Evolutionary conservation across 1,140 invertebrate species (phyloP), one percentile per base, ranked within the genome.

Genomic region (Akabosia matsudoensis): DNA sequence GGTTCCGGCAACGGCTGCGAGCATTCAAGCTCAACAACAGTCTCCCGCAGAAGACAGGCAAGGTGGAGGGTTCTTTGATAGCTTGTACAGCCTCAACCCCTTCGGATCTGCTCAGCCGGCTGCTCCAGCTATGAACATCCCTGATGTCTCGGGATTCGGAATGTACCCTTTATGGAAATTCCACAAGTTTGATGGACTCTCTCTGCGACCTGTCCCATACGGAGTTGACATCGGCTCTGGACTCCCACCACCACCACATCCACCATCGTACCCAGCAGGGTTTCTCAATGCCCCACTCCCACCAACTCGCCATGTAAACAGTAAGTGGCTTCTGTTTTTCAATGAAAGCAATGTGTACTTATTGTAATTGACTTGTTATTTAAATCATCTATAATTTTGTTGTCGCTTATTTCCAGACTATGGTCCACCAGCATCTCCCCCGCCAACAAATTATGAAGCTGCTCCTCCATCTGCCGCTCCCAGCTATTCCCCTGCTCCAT

Each of bases 131-230:
- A 30, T 30, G 10, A 67, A 67, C 28, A 31, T 67, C 1, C 61
- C 61, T 10, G 61, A 67, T 67, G 61, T 77, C 45, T 74, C 74
- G 24, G 79, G 79, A 24, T 78, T 81, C 33, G 80, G 80, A 71
- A 51, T 78, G 14, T 81, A 81, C 54, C 80, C 80, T 2, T 30
- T 81, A n/a, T 81, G 80, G 80, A 79, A 78, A 56, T 81, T 81
- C 70, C 80, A 81, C 74, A 81, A 81, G 37, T 81, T 76, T 78
- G 75, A 75, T 64, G 80, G 80, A 22, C 70, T 81, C 2, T 37
- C 75, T n/a, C 30, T 81, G 13, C 37, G 77, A 67, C 80, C 80
- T 0, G 80, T 81, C 22, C 80, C 80, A 22, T 64, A 79, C 33
- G 78, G 79, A 10, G 30, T 81, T 3, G 80, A 81, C 28, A 64